These are phyloP conservation scores for Campoplex nolae DNA, from an alignment of 2,888 invertebrate species.

Conservation along the genomic window DNA sequence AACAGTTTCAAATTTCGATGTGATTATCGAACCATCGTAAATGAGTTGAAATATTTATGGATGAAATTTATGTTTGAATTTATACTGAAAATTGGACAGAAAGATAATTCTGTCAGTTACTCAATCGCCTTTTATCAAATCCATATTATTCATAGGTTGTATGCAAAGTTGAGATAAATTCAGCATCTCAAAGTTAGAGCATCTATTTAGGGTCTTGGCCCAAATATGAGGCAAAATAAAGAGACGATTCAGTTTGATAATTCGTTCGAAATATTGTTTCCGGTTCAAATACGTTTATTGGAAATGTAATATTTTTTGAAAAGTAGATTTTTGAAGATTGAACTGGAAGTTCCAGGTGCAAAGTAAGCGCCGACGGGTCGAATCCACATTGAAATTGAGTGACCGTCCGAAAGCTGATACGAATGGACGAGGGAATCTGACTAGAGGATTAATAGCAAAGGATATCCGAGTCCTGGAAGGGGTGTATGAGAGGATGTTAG, in stretches of 20 bases:
- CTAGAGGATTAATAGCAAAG: slow-evolving; percentile 55
- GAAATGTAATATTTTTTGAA: not conserved
- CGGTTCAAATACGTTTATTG: not conserved
- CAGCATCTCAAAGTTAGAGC: not conserved
- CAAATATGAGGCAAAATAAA: no score
- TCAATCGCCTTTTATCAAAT: not conserved
- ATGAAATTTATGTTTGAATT: not conserved
- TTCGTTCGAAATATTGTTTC: not conserved
- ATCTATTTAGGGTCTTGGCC: not conserved
- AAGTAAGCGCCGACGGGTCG: not conserved
- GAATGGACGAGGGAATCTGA: slow-evolving; percentile 8
- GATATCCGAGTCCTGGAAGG: slow-evolving; percentile 18
- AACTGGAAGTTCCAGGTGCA: not conserved
- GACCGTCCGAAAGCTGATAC: slow-evolving; percentile 8
- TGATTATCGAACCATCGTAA: no score
- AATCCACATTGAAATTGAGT: not conserved
- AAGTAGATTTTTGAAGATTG: not conserved
- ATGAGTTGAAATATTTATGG: not conserved
- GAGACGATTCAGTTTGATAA: not conserved
- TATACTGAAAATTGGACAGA: not conserved
- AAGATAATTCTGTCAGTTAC: not conserved
- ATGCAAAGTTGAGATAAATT: not conserved
- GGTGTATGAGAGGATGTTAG: slow-evolving; percentile 11
- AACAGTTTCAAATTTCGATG: not conserved
- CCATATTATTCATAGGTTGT: no score